Evolutionary conservation across 2,888 invertebrate species (phyloP), one percentile per base, ranked within the genome.

Genomic region (Acleris holmiana): DNA sequence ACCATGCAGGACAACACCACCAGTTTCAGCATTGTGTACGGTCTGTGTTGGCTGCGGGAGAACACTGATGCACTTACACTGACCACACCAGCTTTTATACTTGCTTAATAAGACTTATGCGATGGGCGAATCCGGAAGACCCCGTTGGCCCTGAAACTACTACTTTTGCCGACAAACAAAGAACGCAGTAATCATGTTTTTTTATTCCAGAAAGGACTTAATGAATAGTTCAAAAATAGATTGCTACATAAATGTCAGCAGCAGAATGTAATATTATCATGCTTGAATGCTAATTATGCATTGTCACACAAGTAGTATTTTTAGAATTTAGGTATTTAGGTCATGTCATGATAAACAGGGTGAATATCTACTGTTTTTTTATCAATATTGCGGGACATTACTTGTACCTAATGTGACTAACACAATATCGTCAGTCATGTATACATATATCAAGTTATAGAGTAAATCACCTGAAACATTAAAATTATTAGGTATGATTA

Each of bases 1-100:
- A 53, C n/a, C 75, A 94, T 80, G 87, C 94, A 94, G 79, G 93
- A 94, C 89, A 95, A 93, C 85, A 94, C 94, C 92, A 94, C 93
- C 93, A 93, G 83, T 79, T 91, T 91, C 83, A 91, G 80, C 93
- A 93, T 93, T 73, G 76, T 89, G 84, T 75, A 70, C 83, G 89
- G 90, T 89, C 89, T 91, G 91, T 91, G 88, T 88, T 87, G 84
- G 77, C 73, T 76, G 73, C 79, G 73, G 56, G 76, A 70, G 74
- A 82, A 83, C 77, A 90, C 89, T 90, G 89, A 90, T 91, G 77
- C 78, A 67, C 63, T 71, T 70, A 61, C 66, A 68, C 63, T 49
- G 68, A 67, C 70, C 72, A 76, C 70, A 62, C 66, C 67, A 55
- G 69, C 72, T 87, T 90, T 77, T 88, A 88, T 88, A 88, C 80